Conservation (phyloP, 2,888 invertebrate species). For the Ctenicera cuprea region DNA sequence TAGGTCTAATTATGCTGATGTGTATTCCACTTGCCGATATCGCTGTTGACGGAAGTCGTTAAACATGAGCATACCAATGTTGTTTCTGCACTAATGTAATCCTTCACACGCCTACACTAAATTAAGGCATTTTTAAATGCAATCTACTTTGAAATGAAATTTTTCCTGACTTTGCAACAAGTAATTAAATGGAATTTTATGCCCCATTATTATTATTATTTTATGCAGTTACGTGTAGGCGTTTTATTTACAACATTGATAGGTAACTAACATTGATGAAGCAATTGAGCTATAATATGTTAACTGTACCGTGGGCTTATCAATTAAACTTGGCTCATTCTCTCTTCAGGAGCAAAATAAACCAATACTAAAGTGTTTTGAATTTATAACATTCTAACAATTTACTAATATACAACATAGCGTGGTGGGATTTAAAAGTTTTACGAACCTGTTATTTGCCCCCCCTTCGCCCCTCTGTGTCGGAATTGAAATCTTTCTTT, state of each 20-base stretch:
- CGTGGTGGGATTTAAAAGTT: too few relatives aligned
- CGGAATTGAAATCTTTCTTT: too few relatives aligned
- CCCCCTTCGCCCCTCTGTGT: too few relatives aligned
- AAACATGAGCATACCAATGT: slow-evolving; percentile 28
- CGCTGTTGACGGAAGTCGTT: slow-evolving; percentile 40
- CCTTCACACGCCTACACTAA: slow-evolving; percentile 11
- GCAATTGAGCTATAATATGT: slow-evolving; percentile 20
- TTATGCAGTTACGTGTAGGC: slow-evolving; percentile 9
- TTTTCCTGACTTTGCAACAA: slow-evolving; percentile 9
- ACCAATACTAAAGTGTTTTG: too few relatives aligned
- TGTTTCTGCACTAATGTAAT: slow-evolving; percentile 16
- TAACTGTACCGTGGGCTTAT: slow-evolving; percentile 16
- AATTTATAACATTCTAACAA: too few relatives aligned
- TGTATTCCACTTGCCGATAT: slow-evolving; percentile 21
- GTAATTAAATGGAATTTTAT: slow-evolving; percentile 29
- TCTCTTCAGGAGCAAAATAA: not conserved
- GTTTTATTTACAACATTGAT: slow-evolving; percentile 15
- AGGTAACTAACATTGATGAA: slow-evolving; percentile 8
- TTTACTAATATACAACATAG: too few relatives aligned
- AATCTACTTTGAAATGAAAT: slow-evolving; percentile 21
- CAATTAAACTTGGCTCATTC: not conserved
- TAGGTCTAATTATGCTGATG: slow-evolving; percentile 35
- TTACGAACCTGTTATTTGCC: too few relatives aligned
- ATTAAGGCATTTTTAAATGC: slow-evolving; percentile 20
- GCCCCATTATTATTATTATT: slow-evolving; percentile 20